phyloP scores from a whole-genome alignment of 2,113 vertebrate species.

The Aegithalos caudatus region DNA sequence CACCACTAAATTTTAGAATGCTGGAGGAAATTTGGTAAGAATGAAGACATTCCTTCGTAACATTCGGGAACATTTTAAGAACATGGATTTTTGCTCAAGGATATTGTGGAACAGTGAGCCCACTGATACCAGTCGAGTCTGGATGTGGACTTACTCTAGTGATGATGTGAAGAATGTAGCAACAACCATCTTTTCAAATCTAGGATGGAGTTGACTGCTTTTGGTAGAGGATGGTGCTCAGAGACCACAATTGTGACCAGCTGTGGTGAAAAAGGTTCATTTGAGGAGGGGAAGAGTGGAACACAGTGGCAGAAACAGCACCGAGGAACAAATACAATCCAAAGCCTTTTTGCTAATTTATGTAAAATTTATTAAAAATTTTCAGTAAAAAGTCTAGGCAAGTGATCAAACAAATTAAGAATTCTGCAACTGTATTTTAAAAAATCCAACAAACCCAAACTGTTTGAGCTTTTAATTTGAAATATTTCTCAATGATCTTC shows the following conservation, averaged over 20 bases:
- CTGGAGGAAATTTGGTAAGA: not conserved
- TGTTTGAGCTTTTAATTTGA: not conserved
- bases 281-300: not conserved
- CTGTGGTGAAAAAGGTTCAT: not conserved
- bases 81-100: not conserved
- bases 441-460: not conserved
- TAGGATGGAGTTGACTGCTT: not conserved
- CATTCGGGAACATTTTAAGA: not conserved
- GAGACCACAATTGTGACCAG: not conserved
- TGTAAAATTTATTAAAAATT: not conserved
- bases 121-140: not conserved
- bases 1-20: not conserved
- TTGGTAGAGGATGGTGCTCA: not conserved
- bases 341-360: not conserved
- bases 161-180: rapidly evolving
- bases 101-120: not conserved
- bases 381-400: not conserved
- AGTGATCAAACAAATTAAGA: not conserved
- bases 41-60: not conserved
- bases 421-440: not conserved
- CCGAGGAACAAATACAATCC: not conserved
- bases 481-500: not conserved
- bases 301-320: not conserved
- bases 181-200: not conserved
- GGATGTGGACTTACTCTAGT: not conserved